These are phyloP conservation scores for Metaphire vulgaris DNA, from an alignment of 1,140 invertebrate species.

Conservation along the genomic window DNA sequence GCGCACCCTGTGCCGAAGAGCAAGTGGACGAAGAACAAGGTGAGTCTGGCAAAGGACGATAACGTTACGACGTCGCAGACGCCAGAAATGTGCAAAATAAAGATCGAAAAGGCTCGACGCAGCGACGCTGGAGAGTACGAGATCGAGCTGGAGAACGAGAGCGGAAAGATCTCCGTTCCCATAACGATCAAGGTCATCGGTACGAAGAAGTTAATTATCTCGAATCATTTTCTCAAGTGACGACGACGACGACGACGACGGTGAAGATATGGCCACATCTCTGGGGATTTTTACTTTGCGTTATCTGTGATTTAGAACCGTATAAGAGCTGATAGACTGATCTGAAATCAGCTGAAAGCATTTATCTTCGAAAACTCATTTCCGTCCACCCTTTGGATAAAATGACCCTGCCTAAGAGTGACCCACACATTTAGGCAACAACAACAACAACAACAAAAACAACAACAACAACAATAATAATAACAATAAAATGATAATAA, in stretches of 20 bases:
- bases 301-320: too few species aligned
- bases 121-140: conserved; percentile 34
- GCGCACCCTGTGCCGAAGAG: conserved; percentile 47
- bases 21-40: conserved; percentile 52
- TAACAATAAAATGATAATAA: too few species aligned
- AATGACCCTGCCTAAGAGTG: too few species aligned
- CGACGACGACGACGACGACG: too few species aligned
- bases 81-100: conserved; percentile 28
- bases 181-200: conserved; percentile 36
- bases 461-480: too few species aligned
- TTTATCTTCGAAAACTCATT: too few species aligned
- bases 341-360: too few species aligned
- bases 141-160: conserved; percentile 34
- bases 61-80: conserved; percentile 27
- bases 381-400: too few species aligned
- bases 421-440: too few species aligned
- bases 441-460: too few species aligned
- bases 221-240: background rate
- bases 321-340: too few species aligned
- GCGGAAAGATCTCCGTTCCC: conserved; percentile 32
- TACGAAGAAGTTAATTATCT: too few species aligned
- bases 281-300: background rate
- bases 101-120: conserved; percentile 30
- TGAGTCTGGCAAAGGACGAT: conserved; percentile 50
- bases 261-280: background rate